phyloP scores from a whole-genome alignment of 2,113 vertebrate species.

The Lepidothrix coronata region DNA sequence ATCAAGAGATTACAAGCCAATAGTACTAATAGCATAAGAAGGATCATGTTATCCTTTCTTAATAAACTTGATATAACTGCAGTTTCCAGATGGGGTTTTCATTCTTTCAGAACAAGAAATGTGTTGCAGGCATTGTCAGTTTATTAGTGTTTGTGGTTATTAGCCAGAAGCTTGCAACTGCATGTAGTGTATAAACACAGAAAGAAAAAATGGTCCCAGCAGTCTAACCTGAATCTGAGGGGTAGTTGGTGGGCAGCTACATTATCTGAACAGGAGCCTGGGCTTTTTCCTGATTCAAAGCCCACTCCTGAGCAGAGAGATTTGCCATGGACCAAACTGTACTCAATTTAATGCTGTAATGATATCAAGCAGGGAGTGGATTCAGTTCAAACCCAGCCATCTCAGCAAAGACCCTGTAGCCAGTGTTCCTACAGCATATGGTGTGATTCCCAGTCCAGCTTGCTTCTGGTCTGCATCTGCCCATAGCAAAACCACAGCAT shows the following conservation, averaged over 20 bases:
- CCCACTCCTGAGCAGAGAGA: background rate
- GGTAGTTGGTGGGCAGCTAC: background rate
- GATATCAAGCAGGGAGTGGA: background rate
- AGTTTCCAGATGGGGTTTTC: background rate
- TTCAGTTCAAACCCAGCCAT: background rate
- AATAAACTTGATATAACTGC: background rate
- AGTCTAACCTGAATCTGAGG: background rate
- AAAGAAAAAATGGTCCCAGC: background rate
- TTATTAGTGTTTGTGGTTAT: background rate
- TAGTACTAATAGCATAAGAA: background rate
- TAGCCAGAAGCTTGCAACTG: background rate
- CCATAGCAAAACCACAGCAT: background rate
- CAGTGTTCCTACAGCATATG: accelerated
- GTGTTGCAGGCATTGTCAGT: background rate
- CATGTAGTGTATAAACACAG: background rate
- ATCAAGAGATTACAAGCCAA: slow-evolving; percentile 45
- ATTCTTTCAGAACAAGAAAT: background rate
- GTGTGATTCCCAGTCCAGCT: background rate
- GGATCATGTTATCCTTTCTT: background rate
- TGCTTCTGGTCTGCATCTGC: background rate
- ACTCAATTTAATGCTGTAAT: background rate
- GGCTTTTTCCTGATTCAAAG: background rate
- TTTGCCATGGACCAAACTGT: background rate
- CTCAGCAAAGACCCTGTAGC: accelerated
- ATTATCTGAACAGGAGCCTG: background rate